Percentiles rank a stretch among this genome's conserved stretches.
These are phyloP conservation scores for Drosophila lowei DNA, from an alignment of 1,140 invertebrate genomes.

Conservation along the genomic window DNA sequence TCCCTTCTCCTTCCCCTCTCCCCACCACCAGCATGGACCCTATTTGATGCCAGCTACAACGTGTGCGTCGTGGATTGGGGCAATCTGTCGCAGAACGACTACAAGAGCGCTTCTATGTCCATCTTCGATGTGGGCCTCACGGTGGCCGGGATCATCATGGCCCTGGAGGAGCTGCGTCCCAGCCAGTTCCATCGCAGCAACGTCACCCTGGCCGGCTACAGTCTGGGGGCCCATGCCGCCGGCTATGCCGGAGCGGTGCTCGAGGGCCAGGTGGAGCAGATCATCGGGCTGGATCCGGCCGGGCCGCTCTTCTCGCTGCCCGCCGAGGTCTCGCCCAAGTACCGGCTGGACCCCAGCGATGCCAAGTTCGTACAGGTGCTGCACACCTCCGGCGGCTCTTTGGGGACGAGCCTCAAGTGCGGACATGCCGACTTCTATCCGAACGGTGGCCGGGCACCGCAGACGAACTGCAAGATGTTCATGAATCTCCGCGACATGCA, in stretches of 20 bases:
- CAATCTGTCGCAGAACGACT: constrained; percentile 85
- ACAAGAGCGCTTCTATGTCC: constrained; percentile 77
- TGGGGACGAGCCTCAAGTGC: constrained; percentile 88
- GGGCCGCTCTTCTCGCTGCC: constrained; percentile 90
- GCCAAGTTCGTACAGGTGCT: constrained; percentile 95
- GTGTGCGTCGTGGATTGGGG: constrained; percentile 87
- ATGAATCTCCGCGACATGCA: constrained; percentile 67
- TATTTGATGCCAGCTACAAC: constrained; percentile 64
- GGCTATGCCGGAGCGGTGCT: constrained; percentile 89
- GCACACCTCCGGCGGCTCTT: constrained; percentile 92
- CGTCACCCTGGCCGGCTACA: constrained; percentile 91
- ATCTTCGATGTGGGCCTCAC: constrained; percentile 86
- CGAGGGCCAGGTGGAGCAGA: constrained; percentile 83
- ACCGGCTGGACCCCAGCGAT: constrained; percentile 88
- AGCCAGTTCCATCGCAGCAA: constrained; percentile 83
- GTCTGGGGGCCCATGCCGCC: constrained; percentile 94
- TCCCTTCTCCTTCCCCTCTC: not conserved
- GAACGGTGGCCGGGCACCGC: constrained; percentile 90
- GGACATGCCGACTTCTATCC: constrained; percentile 95
- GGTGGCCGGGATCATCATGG: constrained; percentile 86
- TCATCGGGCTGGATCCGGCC: constrained; percentile 90
- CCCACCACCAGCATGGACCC: constrained; percentile 63
- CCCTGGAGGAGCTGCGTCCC: constrained; percentile 84
- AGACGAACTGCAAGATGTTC: constrained; percentile 88
- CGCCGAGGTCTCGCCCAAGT: constrained; percentile 85